A percentile compares a stretch with the other conserved stretches of the same genome.
These are phyloP conservation scores for Megaceryle torquata DNA, from an alignment of 2,113 vertebrate genomes.

Conservation along the genomic window DNA sequence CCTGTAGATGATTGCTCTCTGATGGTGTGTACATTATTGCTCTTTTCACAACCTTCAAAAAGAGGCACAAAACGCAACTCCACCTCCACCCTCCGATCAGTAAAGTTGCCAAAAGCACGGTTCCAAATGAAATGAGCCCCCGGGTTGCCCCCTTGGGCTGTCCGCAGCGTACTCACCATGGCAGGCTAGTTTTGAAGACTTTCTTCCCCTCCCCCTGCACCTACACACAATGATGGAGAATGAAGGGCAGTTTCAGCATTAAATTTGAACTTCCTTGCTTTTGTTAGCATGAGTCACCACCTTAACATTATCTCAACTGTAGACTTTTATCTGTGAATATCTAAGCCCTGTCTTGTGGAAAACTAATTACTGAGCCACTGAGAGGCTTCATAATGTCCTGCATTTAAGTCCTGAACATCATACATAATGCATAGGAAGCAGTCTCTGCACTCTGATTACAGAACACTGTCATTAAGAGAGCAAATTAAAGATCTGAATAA, in stretches of 20 bases:
- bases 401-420: constrained; percentile 87
- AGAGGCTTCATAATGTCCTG: constrained; percentile 89
- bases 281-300: constrained; percentile 78
- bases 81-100: neutral
- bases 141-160: neutral
- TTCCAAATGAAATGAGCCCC: constrained; percentile 14
- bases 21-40: neutral
- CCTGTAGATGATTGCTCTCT: neutral
- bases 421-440: constrained; percentile 89
- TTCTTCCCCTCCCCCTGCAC: constrained; percentile 47
- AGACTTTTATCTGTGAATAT: constrained; percentile 85
- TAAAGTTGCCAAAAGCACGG: constrained; percentile 25
- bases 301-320: constrained; percentile 74
- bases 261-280: constrained; percentile 74
- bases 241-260: constrained; percentile 68
- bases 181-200: neutral
- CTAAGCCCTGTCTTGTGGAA: constrained; percentile 86
- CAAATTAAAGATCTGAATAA: constrained; percentile 92
- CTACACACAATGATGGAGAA: constrained; percentile 59
- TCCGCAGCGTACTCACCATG: neutral
- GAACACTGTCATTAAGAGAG: constrained; percentile 90
- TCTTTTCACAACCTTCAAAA: neutral
- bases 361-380: constrained; percentile 88
- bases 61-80: neutral
- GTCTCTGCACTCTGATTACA: constrained; percentile 88